Percentiles rank a stretch among this genome's conserved stretches.
phyloP scores from a whole-genome alignment of 2,797 vertebrate genomes.

The Myripristis jacobus region DNA sequence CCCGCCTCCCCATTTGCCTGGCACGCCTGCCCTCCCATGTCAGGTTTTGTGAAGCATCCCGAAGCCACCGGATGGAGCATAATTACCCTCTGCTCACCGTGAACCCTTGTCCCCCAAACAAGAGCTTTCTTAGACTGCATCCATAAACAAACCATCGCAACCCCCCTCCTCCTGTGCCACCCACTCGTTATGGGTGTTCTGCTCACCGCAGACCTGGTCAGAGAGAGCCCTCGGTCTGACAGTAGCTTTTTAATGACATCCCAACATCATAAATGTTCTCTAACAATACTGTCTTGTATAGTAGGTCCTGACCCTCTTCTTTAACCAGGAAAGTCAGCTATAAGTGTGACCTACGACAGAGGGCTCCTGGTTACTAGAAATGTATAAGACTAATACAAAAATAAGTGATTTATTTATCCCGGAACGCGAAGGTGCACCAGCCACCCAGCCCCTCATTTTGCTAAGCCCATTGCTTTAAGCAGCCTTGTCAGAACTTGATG shows the following conservation, averaged over 20 bases:
- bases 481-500: conserved; percentile 75
- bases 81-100: conserved; percentile 80
- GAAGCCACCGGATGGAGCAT: conserved; percentile 76
- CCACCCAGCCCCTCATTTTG: conserved; percentile 61
- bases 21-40: conserved; percentile 79
- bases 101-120: conserved; percentile 70
- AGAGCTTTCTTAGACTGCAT: conserved; percentile 67
- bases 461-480: conserved; percentile 71
- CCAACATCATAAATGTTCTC: conserved; percentile 74
- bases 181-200: conserved; percentile 72
- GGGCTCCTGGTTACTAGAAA: conserved; percentile 43
- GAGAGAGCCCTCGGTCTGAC: conserved; percentile 67
- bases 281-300: conserved; percentile 72
- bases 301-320: conserved; percentile 66
- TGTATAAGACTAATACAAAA: conserved; percentile 59
- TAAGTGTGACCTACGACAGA: conserved; percentile 57
- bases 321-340: conserved; percentile 63
- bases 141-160: conserved; percentile 77
- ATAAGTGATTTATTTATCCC: conserved; percentile 65
- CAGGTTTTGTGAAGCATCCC: conserved; percentile 77
- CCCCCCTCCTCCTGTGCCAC: conserved; percentile 44
- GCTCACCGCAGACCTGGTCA: conserved; percentile 70
- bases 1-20: conserved; percentile 81
- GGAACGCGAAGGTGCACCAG: conserved; percentile 36
- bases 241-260: conserved; percentile 78